Evolutionary conservation across 2,888 invertebrate genomes (phyloP), one percentile per base, ranked within the genome.

Genomic region (Drosophila lacicola): DNA sequence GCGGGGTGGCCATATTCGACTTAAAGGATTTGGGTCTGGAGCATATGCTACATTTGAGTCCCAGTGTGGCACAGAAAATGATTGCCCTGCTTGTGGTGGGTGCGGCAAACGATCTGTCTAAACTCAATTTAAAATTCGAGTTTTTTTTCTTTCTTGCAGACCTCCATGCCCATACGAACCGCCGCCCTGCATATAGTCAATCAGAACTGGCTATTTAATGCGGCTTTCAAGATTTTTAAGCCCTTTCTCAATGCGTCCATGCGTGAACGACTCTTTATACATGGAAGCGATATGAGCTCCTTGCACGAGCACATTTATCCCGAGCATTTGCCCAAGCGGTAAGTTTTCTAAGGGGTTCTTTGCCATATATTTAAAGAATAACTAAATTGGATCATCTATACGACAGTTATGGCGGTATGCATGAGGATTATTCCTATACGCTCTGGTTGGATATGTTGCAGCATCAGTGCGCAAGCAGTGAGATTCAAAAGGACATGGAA

Each of bases 171-270:
- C 0, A 94, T 96, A 87, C 95, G 94, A 54, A 95, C 95, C 0
- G 93, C 95, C 74, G 95, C 96, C 0, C 94, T 97, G 61, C 97
- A 97, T 92, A 94, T 97, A 54, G 94, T 97, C 37, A 95, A 96
- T 90, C 96, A 97, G 90, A 96, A 96, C 1, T 96, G 96, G 96
- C 92, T 96, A 8, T 96, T 97, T 90, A 96, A 96, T 91, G 95
- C 95, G 73, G 95, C 96, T 54, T 96, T 95, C 91, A 95, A 94
- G 74, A 94, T 96, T 17, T 96, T 97, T 91, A 96, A 96, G 82
- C 96, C 97, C 0, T 93, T 97, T 25, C 92, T 97, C 25, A 95
- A 95, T 86, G 92, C 94, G 1, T 90, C 93, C 34, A 96, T 96
- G 96, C 94, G 94, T 11, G 94, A 95, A 19, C 93, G 93, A 44